These are phyloP conservation scores for Limanda limanda DNA, from an alignment of 2,113 vertebrate genomes.

Conservation along the genomic window DNA sequence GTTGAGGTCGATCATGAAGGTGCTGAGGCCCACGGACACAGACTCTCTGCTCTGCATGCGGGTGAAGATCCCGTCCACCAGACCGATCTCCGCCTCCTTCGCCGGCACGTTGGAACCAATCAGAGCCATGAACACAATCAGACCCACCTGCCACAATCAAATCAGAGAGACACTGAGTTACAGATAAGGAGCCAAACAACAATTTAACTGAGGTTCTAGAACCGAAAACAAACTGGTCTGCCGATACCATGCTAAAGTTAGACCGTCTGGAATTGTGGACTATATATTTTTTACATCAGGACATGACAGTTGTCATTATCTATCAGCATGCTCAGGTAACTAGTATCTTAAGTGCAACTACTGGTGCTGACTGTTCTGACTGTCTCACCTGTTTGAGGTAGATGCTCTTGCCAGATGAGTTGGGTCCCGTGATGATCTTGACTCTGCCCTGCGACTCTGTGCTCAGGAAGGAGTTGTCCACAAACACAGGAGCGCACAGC, in stretches of 20 bases:
- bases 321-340: no score
- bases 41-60: conserved; percentile 95
- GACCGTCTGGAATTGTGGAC: no score
- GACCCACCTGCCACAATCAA: conserved; percentile 84
- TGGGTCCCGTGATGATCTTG: conserved; percentile 95
- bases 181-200: neutral
- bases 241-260: no score
- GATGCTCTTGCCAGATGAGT: conserved; percentile 96
- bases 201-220: no score
- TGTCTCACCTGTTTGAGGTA: conserved; percentile 91
- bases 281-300: no score
- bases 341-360: no score
- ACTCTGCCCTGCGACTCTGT: conserved; percentile 84
- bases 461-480: conserved; percentile 90
- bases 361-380: neutral
- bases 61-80: conserved; percentile 93
- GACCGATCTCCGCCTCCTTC: conserved; percentile 91
- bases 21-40: conserved; percentile 94
- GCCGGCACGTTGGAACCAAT: conserved; percentile 95
- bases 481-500: conserved; percentile 90
- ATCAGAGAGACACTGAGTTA: neutral
- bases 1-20: conserved; percentile 97
- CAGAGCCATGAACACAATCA: conserved; percentile 97
- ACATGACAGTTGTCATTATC: no score
- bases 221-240: neutral